Conservation (phyloP, 2,113 vertebrate species). For the Actenoides hombroni region DNA sequence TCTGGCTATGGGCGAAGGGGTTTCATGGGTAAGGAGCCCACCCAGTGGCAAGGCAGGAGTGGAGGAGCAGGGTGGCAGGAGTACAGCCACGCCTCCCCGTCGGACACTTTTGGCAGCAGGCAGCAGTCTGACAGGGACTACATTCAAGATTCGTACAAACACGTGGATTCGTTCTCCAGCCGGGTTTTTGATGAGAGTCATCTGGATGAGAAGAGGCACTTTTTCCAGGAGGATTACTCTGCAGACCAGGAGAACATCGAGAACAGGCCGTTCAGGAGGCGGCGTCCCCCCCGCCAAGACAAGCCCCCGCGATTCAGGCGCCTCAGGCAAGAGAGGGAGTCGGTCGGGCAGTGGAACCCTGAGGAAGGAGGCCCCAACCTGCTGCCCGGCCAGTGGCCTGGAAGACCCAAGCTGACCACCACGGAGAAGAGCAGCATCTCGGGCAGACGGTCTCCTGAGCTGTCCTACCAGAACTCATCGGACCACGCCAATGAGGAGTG, state of each 20-base stretch:
- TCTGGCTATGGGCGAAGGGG: slow-evolving; percentile 80
- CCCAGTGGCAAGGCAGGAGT: slow-evolving; percentile 85
- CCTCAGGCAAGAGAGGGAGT: slow-evolving; percentile 87
- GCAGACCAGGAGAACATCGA: slow-evolving; percentile 85
- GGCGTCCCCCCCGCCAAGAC: slow-evolving; percentile 93
- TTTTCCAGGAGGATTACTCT: slow-evolving; percentile 79
- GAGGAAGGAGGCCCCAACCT: slow-evolving; percentile 85
- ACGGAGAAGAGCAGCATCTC: slow-evolving; percentile 79
- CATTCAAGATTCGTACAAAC: slow-evolving; percentile 82
- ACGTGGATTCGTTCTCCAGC: slow-evolving; percentile 76
- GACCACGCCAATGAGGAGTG: slow-evolving; percentile 90
- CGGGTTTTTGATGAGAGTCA: slow-evolving; percentile 84
- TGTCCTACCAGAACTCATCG: slow-evolving; percentile 78
- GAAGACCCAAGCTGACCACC: slow-evolving; percentile 71
- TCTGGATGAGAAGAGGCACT: slow-evolving; percentile 78
- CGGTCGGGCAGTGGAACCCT: slow-evolving; percentile 83
- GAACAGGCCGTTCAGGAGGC: slow-evolving; percentile 85
- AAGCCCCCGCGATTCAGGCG: slow-evolving; percentile 94
- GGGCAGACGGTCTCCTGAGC: slow-evolving; percentile 71
- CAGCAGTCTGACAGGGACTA: slow-evolving; percentile 82
- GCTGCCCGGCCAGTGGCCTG: slow-evolving; percentile 82
- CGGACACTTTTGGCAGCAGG: slow-evolving; percentile 74
- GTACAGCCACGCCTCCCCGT: slow-evolving; percentile 75
- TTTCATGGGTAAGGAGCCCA: slow-evolving; percentile 82
- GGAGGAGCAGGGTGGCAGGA: slow-evolving; percentile 80